Percentiles rank a stretch among this genome's conserved stretches.
Conservation (phyloP, 2,888 invertebrate genomes). For the Troides oblongomaculatus region DNA sequence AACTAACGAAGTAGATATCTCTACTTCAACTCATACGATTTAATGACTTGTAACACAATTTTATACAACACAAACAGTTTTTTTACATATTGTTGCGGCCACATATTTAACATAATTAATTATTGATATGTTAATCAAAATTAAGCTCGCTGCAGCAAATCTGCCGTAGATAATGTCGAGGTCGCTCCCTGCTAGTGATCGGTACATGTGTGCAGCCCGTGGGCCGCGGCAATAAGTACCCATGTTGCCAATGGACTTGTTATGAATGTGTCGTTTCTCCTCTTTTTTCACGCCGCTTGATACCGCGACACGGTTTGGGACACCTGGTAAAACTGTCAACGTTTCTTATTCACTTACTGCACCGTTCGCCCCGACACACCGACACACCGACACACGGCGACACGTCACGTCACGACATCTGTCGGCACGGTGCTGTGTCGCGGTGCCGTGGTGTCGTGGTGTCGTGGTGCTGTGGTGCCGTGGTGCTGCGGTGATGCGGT, state of each 20-base stretch:
- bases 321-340: slow-evolving; percentile 75
- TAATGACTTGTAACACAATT: neutral
- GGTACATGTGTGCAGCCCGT: no score
- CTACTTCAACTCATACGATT: slow-evolving; percentile 2
- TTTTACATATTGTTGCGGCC: slow-evolving; percentile 19
- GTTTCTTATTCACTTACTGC: slow-evolving; percentile 60
- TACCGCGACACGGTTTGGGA: slow-evolving; percentile 75
- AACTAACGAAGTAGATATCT: neutral
- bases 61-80: slow-evolving; percentile 7
- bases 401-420: slow-evolving; percentile 2
- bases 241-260: slow-evolving; percentile 47
- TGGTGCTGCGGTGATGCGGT: neutral
- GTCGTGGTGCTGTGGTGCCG: neutral
- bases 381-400: slow-evolving; percentile 34
- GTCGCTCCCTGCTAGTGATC: no score
- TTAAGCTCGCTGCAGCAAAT: no score
- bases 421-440: no score
- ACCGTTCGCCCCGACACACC: slow-evolving; percentile 32
- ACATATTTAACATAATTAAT: slow-evolving; percentile 1
- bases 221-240: slow-evolving; percentile 15
- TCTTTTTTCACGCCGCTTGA: slow-evolving; percentile 79
- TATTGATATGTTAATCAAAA: neutral
- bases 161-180: no score
- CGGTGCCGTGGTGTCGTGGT: no score
- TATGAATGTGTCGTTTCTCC: slow-evolving; percentile 77